Evolutionary conservation across 1,140 invertebrate genomes (phyloP).

Genomic region (Cydia pomonella): DNA sequence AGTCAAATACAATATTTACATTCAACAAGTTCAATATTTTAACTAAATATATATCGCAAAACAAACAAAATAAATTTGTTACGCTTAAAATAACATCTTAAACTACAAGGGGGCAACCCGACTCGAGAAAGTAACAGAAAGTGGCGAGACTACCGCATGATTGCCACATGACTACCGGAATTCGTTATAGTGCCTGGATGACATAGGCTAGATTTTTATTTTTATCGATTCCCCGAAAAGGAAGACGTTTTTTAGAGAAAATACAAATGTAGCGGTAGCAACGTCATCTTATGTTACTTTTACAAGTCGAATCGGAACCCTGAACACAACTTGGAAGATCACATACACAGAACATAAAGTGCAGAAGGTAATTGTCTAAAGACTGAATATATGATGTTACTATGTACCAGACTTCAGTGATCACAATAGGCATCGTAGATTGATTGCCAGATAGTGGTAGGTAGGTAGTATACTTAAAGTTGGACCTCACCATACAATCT

Average conservation of each 20-base stretch:
- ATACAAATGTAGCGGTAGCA: too few relatives aligned
- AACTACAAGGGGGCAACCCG: constrained; percentile 29
- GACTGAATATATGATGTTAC: constrained; percentile 36
- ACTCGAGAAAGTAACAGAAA: neutral
- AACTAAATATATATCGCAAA: constrained; percentile 17
- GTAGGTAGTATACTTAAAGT: constrained; percentile 33
- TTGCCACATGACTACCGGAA: neutral
- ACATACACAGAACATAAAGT: constrained; percentile 36
- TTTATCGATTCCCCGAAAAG: too few relatives aligned
- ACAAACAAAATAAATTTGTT: constrained; percentile 2
- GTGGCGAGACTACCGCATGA: neutral
- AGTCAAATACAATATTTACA: constrained; percentile 42
- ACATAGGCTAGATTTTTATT: too few relatives aligned
- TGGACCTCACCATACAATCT: constrained; percentile 52
- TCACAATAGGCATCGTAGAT: constrained; percentile 32
- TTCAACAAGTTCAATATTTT: constrained; percentile 27
- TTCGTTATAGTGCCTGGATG: neutral
- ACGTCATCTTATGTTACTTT: neutral
- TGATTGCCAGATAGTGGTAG: constrained; percentile 21
- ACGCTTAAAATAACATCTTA: constrained; percentile 37
- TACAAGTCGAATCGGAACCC: neutral
- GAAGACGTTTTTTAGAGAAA: too few relatives aligned
- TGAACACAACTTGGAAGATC: constrained; percentile 51
- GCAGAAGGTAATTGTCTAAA: constrained; percentile 35
- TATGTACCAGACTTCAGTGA: constrained; percentile 40